Evolutionary conservation across 1,140 invertebrate genomes (phyloP), one percentile per base, ranked within the genome.

Genomic region (Cryptotermes secundus): DNA sequence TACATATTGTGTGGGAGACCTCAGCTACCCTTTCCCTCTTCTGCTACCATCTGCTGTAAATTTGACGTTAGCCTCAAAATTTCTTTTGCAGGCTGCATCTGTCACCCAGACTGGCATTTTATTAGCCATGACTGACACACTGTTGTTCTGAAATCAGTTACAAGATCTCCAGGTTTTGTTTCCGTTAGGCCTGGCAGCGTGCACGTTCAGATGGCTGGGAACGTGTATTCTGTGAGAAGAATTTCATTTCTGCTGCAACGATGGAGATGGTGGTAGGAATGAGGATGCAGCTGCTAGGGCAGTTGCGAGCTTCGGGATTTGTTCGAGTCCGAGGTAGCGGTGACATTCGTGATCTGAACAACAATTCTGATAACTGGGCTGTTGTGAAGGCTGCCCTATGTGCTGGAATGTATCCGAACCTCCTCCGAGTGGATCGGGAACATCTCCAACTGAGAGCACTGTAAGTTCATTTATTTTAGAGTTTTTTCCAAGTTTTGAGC

Each of bases 351-450:
- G 94, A 94, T 86, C 90, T 96, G 7, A 99, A 99, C 90, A 89
- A 91, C 0, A 96, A 98, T 90, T 96, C 97, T 1, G 94, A 96
- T 87, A 96, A 96, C 89, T 99, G 97, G 97, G 93, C 96, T 26
- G 92, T 98, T 24, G 95, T 99, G 0, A 99, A 99, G 90, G 97
- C 96, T 4, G 96, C 96, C 9, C 88, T 99, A 9, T 93, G 94
- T 81, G 95, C 95, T 38, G 97, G 97, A 6, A 90, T 96, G 38
- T 99, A 98, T 91, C 97, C 97, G 0, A 96, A 97, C 87, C 89
- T 99, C 36, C 95, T 96, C 79, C 91, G 94, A 72, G 91, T 94
- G 16, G 93, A 95, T 87, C 87, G 92, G 45, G 91, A 93, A 83
- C 91, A 92, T 84, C 88, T 88, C 59, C 91, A 91, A 83, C 87